phyloP scores from a whole-genome alignment of 2,113 vertebrate species.

The Gorilla gorilla region DNA sequence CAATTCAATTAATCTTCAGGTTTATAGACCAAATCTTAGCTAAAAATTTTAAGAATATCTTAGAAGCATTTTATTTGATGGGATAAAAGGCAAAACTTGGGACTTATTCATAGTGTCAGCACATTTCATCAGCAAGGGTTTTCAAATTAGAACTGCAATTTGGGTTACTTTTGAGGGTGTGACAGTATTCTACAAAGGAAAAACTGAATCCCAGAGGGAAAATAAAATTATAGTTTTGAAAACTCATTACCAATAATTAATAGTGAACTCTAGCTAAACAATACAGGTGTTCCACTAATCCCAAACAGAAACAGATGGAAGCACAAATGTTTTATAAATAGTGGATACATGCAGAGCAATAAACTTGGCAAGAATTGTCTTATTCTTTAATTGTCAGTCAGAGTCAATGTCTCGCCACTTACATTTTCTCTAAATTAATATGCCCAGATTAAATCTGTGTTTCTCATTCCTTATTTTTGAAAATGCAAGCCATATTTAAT shows the following conservation, averaged over 20 bases:
- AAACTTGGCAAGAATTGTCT: constrained; percentile 47
- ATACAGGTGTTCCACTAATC: constrained; percentile 72
- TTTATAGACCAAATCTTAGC: neutral
- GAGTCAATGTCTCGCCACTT: neutral
- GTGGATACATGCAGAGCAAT: constrained; percentile 49
- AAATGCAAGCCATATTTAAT: neutral
- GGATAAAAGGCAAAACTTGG: neutral
- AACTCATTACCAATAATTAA: constrained; percentile 74
- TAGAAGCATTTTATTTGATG: neutral
- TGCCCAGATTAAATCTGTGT: neutral
- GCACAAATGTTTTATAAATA: constrained; percentile 70
- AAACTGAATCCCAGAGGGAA: constrained; percentile 40
- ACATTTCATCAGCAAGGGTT: neutral
- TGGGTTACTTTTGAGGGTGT: neutral
- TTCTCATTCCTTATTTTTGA: constrained; percentile 14
- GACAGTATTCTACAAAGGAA: constrained; percentile 27
- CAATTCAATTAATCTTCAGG: neutral
- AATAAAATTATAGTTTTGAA: constrained; percentile 60
- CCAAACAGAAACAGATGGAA: constrained; percentile 70
- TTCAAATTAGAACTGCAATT: neutral
- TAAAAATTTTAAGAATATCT: neutral
- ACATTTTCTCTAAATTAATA: constrained; percentile 34
- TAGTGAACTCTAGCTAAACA: constrained; percentile 68
- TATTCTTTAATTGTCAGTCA: constrained; percentile 57
- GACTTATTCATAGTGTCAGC: neutral